Percentiles rank a stretch among this genome's conserved stretches.
These are phyloP conservation scores for Anhinga anhinga DNA, from an alignment of 2,113 vertebrate genomes.

Conservation along the genomic window DNA sequence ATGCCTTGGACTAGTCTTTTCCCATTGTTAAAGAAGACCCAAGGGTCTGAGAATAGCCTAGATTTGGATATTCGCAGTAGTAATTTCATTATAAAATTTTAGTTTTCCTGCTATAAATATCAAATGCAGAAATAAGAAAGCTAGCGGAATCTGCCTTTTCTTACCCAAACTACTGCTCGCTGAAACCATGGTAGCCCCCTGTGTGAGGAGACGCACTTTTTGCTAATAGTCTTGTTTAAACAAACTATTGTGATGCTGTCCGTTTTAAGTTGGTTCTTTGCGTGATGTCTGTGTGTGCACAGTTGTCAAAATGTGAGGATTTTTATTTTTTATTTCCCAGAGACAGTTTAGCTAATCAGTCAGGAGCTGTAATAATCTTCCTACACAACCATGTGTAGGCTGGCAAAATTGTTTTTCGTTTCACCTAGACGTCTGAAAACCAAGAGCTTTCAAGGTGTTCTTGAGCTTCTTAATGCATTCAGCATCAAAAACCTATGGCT, in stretches of 20 bases:
- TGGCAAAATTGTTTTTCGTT: constrained; percentile 42
- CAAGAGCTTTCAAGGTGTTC: neutral
- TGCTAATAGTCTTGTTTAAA: neutral
- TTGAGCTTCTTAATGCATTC: neutral
- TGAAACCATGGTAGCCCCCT: neutral
- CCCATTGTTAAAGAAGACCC: neutral
- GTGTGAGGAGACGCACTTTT: neutral
- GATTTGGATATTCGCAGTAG: neutral
- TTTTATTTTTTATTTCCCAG: constrained; percentile 23
- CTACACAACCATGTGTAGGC: constrained; percentile 10
- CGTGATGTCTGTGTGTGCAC: neutral
- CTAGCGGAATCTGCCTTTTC: neutral
- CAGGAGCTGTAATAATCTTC: constrained; percentile 28
- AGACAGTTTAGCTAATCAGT: constrained; percentile 28
- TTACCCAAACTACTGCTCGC: neutral
- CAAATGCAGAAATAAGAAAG: neutral
- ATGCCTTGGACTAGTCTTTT: neutral
- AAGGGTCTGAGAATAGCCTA: neutral
- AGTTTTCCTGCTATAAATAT: neutral
- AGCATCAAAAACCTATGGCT: neutral
- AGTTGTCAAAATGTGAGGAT: neutral
- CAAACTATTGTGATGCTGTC: neutral
- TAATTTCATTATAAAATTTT: neutral
- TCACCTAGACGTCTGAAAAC: neutral
- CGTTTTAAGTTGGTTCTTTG: neutral